These are phyloP conservation scores for Callyntrura guangdongensis DNA, from an alignment of 2,888 invertebrate genomes.

Conservation along the genomic window DNA sequence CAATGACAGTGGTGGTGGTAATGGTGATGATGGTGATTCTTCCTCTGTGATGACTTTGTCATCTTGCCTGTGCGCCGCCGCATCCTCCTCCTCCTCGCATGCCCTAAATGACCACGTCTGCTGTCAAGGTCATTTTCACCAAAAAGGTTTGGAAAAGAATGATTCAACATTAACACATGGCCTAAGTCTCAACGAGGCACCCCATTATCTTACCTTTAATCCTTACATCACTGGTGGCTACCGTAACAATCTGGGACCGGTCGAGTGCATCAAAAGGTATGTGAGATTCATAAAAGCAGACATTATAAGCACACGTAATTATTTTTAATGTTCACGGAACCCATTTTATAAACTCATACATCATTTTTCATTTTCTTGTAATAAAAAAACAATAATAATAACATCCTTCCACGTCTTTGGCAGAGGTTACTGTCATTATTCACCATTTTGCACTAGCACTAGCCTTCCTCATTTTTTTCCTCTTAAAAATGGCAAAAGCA, in stretches of 20 bases:
- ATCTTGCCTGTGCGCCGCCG: constrained; percentile 11
- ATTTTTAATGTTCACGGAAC: constrained; percentile 18
- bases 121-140: constrained; percentile 56
- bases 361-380: constrained; percentile 1
- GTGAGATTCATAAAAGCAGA: constrained; percentile 45
- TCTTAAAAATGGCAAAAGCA: constrained; percentile 2
- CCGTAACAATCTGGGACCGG: constrained; percentile 92
- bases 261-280: constrained; percentile 95
- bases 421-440: not conserved
- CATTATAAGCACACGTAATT: not conserved
- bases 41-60: not conserved
- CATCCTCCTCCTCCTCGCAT: constrained; percentile 26
- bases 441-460: not conserved
- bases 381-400: not conserved
- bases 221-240: constrained; percentile 95
- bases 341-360: not conserved
- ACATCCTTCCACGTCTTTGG: too few species aligned
- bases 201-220: constrained; percentile 94
- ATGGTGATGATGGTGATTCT: constrained; percentile 22
- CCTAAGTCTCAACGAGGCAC: constrained; percentile 88
- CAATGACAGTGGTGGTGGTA: not conserved
- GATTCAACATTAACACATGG: constrained; percentile 42
- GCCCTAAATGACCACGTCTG: constrained; percentile 59
- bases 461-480: constrained; percentile 44
- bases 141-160: not conserved